Evolutionary conservation across 2,797 vertebrate genomes (phyloP).

Genomic region (Crocidura indochinensis): DNA sequence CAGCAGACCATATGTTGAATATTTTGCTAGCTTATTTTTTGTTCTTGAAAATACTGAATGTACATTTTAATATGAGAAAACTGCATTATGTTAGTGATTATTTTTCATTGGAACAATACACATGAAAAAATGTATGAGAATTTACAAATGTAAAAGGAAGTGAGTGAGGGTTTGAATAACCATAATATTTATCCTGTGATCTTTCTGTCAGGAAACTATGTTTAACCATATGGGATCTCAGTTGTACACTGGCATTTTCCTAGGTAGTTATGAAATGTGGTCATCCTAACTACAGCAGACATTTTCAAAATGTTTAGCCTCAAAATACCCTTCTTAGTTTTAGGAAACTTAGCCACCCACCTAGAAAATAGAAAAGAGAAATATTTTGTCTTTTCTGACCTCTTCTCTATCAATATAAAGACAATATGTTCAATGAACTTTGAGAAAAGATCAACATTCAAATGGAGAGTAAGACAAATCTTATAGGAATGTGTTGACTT

Average conservation of each 20-base stretch:
- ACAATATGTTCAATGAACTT: no score
- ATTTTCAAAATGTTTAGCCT: background rate
- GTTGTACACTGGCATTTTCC: background rate
- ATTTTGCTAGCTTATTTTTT: background rate
- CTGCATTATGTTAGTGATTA: background rate
- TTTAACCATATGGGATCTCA: background rate
- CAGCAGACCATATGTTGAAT: background rate
- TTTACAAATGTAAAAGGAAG: background rate
- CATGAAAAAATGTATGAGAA: background rate
- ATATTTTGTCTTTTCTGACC: background rate
- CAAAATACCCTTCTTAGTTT: background rate
- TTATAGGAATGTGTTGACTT: fast-evolving
- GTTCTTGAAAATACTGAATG: background rate
- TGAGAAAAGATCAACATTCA: background rate
- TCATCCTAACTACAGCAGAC: background rate
- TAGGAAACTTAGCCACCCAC: background rate
- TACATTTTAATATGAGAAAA: background rate
- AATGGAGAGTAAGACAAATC: background rate
- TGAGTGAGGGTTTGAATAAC: background rate
- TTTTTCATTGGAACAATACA: background rate
- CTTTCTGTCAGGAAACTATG: background rate
- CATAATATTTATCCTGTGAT: background rate
- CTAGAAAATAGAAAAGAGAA: background rate
- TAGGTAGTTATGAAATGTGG: background rate
- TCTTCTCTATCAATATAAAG: background rate